phyloP scores from a whole-genome alignment of 2,888 invertebrate genomes.

The Aphodius sticticus region DNA sequence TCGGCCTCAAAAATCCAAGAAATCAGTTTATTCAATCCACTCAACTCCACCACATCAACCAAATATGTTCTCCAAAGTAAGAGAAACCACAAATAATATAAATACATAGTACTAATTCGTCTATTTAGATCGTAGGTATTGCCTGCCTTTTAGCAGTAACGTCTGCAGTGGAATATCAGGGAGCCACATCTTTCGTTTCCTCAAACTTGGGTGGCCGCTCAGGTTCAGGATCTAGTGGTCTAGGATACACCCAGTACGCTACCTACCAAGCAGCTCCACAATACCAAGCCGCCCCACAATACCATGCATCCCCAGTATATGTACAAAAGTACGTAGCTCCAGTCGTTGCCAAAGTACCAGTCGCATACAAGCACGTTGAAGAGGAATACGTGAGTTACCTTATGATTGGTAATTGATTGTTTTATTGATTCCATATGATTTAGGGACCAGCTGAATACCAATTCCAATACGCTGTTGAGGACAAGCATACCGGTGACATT shows the following conservation, averaged over 20 bases:
- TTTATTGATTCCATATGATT: background rate
- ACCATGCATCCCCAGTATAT: background rate
- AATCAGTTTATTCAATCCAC: background rate
- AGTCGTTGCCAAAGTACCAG: slow-evolving; percentile 24
- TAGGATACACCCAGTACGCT: background rate
- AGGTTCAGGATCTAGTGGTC: background rate
- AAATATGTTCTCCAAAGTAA: background rate
- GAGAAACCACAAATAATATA: background rate
- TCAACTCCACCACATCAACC: background rate
- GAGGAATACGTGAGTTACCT: background rate
- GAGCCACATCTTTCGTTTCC: slow-evolving; percentile 26
- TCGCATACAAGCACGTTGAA: slow-evolving; percentile 12
- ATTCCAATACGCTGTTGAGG: slow-evolving; percentile 50
- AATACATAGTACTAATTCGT: background rate
- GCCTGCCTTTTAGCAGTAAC: slow-evolving; percentile 13
- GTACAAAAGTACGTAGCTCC: slow-evolving; percentile 19
- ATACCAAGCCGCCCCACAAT: background rate
- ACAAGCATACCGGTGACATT: slow-evolving; percentile 50
- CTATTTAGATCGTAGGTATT: slow-evolving; percentile 7
- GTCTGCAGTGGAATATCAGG: slow-evolving; percentile 6
- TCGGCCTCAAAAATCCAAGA: background rate
- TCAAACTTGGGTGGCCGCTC: slow-evolving; percentile 20
- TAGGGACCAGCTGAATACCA: slow-evolving; percentile 45
- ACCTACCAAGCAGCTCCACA: background rate
- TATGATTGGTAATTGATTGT: background rate